A percentile compares a stretch with the other conserved stretches of the same genome.
These are phyloP conservation scores for Podarcis siculus DNA, from an alignment of 2,797 vertebrate species.

Conservation along the genomic window DNA sequence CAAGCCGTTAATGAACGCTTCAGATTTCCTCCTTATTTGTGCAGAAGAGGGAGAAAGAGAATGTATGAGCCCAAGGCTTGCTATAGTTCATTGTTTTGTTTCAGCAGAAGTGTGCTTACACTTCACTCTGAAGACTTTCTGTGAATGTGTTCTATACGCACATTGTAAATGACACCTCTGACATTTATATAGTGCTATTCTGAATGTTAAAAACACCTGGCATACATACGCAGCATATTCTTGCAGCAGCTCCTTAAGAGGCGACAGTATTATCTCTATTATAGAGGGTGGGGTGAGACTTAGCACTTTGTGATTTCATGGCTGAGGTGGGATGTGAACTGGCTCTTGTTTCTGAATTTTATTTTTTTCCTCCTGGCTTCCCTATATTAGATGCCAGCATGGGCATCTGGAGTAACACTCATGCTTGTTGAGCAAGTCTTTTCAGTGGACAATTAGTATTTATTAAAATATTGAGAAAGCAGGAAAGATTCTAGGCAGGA, in stretches of 20 bases:
- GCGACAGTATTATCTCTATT: not conserved
- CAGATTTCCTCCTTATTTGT: not conserved
- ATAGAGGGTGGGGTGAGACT: not conserved
- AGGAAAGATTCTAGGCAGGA: not conserved
- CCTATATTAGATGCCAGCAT: not conserved
- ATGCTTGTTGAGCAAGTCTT: not conserved
- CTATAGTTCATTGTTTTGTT: not conserved
- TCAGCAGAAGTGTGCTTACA: not conserved
- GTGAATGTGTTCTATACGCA: not conserved
- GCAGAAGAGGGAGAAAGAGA: not conserved
- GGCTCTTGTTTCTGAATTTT: not conserved
- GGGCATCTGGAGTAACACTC: not conserved
- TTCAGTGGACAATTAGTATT: not conserved
- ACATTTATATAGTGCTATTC: not conserved
- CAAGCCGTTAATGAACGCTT: not conserved
- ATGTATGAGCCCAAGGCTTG: not conserved
- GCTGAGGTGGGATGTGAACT: not conserved
- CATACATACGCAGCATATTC: not conserved
- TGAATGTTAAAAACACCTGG: not conserved
- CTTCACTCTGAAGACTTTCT: not conserved
- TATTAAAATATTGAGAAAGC: not conserved
- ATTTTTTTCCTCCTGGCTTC: not conserved
- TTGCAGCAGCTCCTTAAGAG: not conserved
- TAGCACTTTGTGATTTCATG: not conserved
- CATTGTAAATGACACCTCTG: not conserved